Base-by-base conservation (phyloP, 2,797 vertebrate species). In the Eulemur coronatus region DNA sequence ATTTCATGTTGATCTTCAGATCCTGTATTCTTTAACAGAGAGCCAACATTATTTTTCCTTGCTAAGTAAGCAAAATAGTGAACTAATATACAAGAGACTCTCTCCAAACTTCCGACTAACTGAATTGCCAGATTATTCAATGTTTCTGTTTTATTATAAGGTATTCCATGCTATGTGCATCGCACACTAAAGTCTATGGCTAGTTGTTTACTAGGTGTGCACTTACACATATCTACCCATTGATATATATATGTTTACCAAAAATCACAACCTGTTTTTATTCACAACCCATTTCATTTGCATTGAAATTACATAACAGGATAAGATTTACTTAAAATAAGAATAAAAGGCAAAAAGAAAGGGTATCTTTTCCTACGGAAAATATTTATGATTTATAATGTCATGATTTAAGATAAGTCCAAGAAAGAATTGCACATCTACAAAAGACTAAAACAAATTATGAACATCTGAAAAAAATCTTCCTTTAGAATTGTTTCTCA, bases 361-460 rank as follows among this genome's bases (percentile, higher is more conserved):
- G 11, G 2, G 7, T 86, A 82, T 28, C 1, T 20, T 79, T 79
- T 67, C 26, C 5, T 67, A 8, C 48, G 35, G 73, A 81, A 90
- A 52, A 80, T 5, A 26, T 24, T 46, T n/a, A 76, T 75, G 15
- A 30, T 69, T 85, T 69, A 43, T 43, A 24, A 50, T 43, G 7
- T 65, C 35, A 59, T 73, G 12, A 41, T 20, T 73, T 70, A 75
- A 52, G n/a, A 35, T 70, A 94, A 55, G 5, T 2, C 48, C 1
- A 52, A 50, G 17, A 82, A 92, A 65, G 20, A 93, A 76, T 41
- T 78, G 1, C 67, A 10, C 11, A 50, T 7, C 17, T 43, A 41
- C n/a, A 78, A 93, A 94, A 93, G 2, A 81, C 35, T 86, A 35
- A 85, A 88, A 61, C 4, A 73, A 57, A 81, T 63, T 43, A 72